phyloP scores from a whole-genome alignment of 2,888 invertebrate genomes.

The Melanchra persicariae region DNA sequence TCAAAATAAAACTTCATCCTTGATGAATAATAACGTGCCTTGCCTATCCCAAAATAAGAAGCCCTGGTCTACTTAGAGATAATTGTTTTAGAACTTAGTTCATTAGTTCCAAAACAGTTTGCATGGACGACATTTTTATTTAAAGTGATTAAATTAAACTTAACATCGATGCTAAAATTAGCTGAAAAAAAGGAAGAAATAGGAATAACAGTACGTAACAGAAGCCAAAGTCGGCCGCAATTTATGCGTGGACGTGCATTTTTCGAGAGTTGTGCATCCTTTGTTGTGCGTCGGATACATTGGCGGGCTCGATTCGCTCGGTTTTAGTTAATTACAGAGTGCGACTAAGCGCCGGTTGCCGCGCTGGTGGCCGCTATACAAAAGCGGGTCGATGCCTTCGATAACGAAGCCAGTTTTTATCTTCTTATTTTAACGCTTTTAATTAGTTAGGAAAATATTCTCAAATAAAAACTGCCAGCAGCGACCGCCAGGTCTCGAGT shows the following conservation, averaged over 20 bases:
- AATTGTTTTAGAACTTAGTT: no score
- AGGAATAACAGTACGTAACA: constrained; percentile 62
- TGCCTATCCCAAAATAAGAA: not conserved
- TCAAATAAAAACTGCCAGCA: constrained; percentile 88
- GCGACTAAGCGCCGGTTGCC: constrained; percentile 79
- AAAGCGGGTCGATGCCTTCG: constrained; percentile 90
- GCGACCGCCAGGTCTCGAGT: constrained; percentile 78
- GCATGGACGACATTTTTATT: not conserved
- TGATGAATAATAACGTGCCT: no score
- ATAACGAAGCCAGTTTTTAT: constrained; percentile 89
- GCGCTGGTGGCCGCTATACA: constrained; percentile 87
- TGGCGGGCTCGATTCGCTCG: constrained; percentile 73
- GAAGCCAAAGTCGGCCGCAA: constrained; percentile 65
- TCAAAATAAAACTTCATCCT: no score
- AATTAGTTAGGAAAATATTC: constrained; percentile 91
- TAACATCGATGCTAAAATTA: constrained; percentile 46
- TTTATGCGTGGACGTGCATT: constrained; percentile 78
- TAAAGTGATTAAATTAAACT: constrained; percentile 19
- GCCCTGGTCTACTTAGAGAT: no score
- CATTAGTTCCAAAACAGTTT: no score
- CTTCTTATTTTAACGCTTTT: constrained; percentile 90
- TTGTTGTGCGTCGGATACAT: constrained; percentile 77
- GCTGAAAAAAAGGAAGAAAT: constrained; percentile 53
- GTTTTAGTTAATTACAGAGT: constrained; percentile 89
- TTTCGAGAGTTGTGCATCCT: constrained; percentile 78